These are phyloP conservation scores for Drosophila nr. medialis DNA, from an alignment of 2,888 invertebrate species.

Conservation along the genomic window DNA sequence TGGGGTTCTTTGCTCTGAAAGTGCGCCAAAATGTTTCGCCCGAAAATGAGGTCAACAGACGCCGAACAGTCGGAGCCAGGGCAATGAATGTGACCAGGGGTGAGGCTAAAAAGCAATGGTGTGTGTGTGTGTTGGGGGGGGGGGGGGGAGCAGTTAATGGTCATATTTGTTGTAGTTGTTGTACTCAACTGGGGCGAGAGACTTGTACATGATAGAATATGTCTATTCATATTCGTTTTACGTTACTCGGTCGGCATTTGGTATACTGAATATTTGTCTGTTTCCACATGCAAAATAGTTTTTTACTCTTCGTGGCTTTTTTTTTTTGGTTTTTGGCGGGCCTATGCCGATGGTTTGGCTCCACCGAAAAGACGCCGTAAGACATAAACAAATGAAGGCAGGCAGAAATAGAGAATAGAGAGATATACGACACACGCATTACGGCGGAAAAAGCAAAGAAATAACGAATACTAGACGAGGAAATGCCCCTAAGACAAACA, in stretches of 20 bases:
- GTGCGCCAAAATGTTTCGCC: conserved; percentile 64
- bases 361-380: conserved; percentile 25
- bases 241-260: conserved; percentile 13
- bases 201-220: conserved; percentile 30
- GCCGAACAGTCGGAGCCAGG: conserved; percentile 64
- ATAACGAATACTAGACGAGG: conserved; percentile 40
- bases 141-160: conserved; percentile 54
- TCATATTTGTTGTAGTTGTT: conserved; percentile 53
- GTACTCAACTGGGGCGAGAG: conserved; percentile 50
- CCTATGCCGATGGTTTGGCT: conserved; percentile 2
- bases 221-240: conserved; percentile 34
- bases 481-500: conserved; percentile 57
- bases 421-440: conserved; percentile 57
- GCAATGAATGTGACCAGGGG: conserved; percentile 8
- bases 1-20: conserved; percentile 37
- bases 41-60: conserved; percentile 79
- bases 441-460: conserved; percentile 30
- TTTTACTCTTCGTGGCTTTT: conserved; percentile 1
- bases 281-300: conserved; percentile 54
- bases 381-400: conserved; percentile 74
- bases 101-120: neutral
- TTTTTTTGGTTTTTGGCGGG: conserved; percentile 28
- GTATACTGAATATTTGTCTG: conserved; percentile 13
- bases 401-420: conserved; percentile 44
- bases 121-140: neutral